Base-by-base conservation (phyloP, 2,888 invertebrate genomes). In the Diaphora mendica region DNA sequence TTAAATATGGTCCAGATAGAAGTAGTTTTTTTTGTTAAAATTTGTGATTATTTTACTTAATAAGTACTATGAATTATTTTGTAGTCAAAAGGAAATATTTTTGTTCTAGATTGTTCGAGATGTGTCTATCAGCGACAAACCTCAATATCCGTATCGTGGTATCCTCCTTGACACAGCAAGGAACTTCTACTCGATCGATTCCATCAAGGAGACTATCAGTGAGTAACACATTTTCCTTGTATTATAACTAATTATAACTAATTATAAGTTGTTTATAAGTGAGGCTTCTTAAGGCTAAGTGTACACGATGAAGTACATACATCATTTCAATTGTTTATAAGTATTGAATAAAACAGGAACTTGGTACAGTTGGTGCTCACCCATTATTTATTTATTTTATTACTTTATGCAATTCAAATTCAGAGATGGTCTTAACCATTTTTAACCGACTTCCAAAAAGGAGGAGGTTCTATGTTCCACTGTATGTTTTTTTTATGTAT, bases 111-210 rank as follows among this genome's bases (percentile, higher is more conserved):
- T 98, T 42, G 96, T 97, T 0, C 95, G 96, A 5, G 96, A 97
- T 82, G 97, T 96, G 0, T 88, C 91, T 17, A 96, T 98, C 26
- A 90, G 91, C 2, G 99, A 99, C 91, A 96, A 96, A 55, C 99
- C 99, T 0, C 96, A 96, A 0, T 99, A 98, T 93, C 97, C 97
- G 0, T 98, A 99, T 93, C 96, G 99, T 86, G 99, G 99, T 0
- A 91, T 99, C 11, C 96, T 98, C 64, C 91, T 99, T 71, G 99
- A 99, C 90, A 99, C 99, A 0, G 96, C 99, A 0, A 96, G 99
- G 59, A 99, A 99, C 91, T 99, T 97, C 89, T 96, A 98, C 84
- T 96, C 97, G 17, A 96, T 98, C 15, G 96, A 97, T 0, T 94
- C 97, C 0, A 97, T 98, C 76, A 97, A 97, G 86, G 94, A 96